phyloP scores from a whole-genome alignment of 2,797 vertebrate genomes.

The Syncerus caffer region DNA sequence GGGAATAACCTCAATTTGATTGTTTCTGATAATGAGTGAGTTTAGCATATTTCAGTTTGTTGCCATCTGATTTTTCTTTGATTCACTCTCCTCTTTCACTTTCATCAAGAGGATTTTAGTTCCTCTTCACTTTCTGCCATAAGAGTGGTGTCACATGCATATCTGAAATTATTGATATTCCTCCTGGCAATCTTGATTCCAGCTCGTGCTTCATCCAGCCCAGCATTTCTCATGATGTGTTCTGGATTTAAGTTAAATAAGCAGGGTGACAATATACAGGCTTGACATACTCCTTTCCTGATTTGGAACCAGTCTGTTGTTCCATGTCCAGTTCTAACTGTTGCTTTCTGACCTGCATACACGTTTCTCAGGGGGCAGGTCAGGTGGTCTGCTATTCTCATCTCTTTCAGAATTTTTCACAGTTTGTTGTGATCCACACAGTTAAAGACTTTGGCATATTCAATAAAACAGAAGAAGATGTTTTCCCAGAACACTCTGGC shows the following conservation, averaged over 20 bases:
- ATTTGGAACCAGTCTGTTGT: neutral
- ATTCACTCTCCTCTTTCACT: neutral
- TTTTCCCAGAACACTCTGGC: neutral
- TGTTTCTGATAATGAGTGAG: too few relatives aligned
- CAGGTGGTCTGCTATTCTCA: neutral
- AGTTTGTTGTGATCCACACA: neutral
- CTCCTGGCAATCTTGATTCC: fast-evolving
- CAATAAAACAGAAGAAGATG: neutral
- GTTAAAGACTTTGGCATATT: neutral
- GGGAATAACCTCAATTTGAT: too few relatives aligned
- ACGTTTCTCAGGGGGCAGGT: neutral
- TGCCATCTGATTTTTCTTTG: too few relatives aligned
- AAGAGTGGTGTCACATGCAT: neutral
- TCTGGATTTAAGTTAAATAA: neutral
- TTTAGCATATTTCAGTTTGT: too few relatives aligned
- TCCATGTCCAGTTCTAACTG: neutral
- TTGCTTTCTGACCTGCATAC: neutral
- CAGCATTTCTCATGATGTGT: neutral
- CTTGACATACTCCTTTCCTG: neutral
- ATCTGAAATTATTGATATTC: neutral
- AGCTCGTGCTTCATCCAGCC: neutral
- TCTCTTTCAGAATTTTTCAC: neutral
- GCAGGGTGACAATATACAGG: neutral
- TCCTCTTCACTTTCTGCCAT: neutral
- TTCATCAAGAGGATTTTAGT: neutral